Conservation (phyloP, 2,797 vertebrate species). For the Tolypeutes matacus region DNA sequence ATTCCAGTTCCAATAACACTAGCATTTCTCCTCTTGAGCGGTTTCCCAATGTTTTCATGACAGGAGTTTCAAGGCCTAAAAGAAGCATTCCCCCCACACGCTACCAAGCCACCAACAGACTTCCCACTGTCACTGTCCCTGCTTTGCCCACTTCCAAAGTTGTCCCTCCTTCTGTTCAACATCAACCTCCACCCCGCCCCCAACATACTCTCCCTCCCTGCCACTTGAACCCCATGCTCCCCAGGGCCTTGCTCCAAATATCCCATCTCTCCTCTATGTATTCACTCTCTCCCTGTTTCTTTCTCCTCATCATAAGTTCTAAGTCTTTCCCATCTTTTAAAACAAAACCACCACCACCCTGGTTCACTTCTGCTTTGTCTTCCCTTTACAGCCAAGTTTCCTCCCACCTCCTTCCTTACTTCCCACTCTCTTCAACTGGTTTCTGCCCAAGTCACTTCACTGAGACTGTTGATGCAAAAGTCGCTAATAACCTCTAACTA, state of each 20-base stretch:
- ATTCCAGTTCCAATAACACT: neutral
- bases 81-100: neutral
- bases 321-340: neutral
- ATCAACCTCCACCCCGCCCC: neutral
- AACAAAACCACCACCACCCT: neutral
- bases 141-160: neutral
- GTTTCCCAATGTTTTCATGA: neutral
- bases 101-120: neutral
- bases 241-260: neutral
- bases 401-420: constrained; percentile 5
- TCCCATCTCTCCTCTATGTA: neutral
- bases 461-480: constrained; percentile 25
- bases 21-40: neutral
- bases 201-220: neutral
- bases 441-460: constrained; percentile 52
- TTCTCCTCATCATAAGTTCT: neutral
- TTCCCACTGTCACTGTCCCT: neutral
- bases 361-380: neutral
- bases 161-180: neutral
- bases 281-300: neutral
- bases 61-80: neutral
- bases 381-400: constrained; percentile 12
- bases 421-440: constrained; percentile 43
- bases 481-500: constrained; percentile 63
- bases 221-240: neutral